These are phyloP conservation scores for Aphis craccivora DNA, from an alignment of 1,140 invertebrate genomes.

Conservation along the genomic window DNA sequence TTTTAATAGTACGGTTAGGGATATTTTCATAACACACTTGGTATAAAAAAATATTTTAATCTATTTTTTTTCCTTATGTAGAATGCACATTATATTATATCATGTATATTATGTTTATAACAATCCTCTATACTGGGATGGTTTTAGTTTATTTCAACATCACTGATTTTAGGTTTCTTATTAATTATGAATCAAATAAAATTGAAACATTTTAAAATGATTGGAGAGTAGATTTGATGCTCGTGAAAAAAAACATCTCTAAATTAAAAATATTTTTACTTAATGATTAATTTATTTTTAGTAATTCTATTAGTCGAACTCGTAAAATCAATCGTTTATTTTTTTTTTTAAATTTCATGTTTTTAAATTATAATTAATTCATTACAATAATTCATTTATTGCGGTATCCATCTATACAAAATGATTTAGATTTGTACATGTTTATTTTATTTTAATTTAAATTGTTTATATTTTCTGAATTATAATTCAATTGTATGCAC, in stretches of 20 bases:
- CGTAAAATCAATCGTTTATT: no score
- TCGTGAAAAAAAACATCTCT: background rate
- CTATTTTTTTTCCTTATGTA: background rate
- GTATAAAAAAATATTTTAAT: background rate
- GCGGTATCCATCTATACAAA: background rate
- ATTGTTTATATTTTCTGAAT: background rate
- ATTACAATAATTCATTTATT: background rate
- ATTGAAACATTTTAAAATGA: background rate
- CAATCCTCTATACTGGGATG: background rate
- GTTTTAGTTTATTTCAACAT: background rate
- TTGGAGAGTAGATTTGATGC: background rate
- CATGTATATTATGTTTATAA: background rate
- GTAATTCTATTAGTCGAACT: no score
- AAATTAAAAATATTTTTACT: no score
- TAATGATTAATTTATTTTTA: no score
- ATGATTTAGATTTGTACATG: background rate
- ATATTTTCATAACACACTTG: background rate
- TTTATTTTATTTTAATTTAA: background rate
- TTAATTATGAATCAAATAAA: background rate
- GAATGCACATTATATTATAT: background rate
- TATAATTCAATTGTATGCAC: background rate
- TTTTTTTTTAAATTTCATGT: no score
- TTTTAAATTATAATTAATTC: background rate
- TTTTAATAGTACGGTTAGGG: background rate
- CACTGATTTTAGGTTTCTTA: background rate